These are phyloP conservation scores for Dinoponera quadriceps DNA, from an alignment of 1,140 invertebrate genomes.

Conservation along the genomic window DNA sequence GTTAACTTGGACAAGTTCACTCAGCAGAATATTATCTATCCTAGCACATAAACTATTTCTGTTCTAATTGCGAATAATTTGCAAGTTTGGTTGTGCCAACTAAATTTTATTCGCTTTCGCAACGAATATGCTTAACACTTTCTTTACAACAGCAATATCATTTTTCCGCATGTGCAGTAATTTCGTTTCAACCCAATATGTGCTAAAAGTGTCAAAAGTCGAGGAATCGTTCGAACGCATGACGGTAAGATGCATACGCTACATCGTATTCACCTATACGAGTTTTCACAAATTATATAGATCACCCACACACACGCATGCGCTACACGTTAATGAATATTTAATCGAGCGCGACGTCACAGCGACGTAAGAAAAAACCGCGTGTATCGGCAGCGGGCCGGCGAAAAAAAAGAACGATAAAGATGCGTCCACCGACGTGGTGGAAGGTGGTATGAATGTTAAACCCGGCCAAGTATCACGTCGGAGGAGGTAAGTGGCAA, in stretches of 20 bases:
- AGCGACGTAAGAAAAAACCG: constrained; percentile 21
- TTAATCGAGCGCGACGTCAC: background rate
- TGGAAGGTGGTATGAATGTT: constrained; percentile 32
- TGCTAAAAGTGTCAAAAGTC: background rate
- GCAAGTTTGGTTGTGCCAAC: too few species aligned
- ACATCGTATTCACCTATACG: too few species aligned
- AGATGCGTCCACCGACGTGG: constrained; percentile 3
- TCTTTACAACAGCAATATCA: too few species aligned
- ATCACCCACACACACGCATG: background rate
- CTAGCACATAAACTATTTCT: too few species aligned
- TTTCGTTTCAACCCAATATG: background rate
- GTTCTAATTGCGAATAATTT: too few species aligned
- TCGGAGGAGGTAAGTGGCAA: constrained; percentile 18
- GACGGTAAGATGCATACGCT: too few species aligned
- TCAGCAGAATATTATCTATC: too few species aligned
- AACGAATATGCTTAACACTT: too few species aligned
- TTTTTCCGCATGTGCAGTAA: too few species aligned
- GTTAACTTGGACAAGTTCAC: too few species aligned
- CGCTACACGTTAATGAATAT: constrained; percentile 19
- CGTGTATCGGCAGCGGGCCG: background rate
- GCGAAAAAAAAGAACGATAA: constrained; percentile 8
- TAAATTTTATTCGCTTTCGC: too few species aligned
- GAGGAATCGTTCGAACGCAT: background rate
- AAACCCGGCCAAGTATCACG: constrained; percentile 44
- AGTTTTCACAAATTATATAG: background rate